phyloP scores from a whole-genome alignment of 2,113 vertebrate species.

The Callocephalon fimbriatum region DNA sequence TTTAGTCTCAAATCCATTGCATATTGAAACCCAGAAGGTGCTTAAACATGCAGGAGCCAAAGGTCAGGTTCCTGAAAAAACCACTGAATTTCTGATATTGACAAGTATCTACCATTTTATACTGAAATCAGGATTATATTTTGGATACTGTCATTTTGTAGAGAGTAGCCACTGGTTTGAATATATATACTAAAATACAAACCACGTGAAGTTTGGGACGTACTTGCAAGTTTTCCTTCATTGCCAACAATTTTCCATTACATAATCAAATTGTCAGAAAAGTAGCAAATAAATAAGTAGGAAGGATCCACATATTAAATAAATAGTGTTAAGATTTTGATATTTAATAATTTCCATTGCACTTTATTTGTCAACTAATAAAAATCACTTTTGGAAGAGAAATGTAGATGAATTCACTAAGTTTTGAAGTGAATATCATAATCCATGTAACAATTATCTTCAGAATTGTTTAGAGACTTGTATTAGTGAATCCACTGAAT shows the following conservation, averaged over 20 bases:
- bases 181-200: neutral
- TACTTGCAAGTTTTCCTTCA: neutral
- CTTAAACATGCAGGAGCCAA: neutral
- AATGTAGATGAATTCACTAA: neutral
- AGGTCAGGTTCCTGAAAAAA: neutral
- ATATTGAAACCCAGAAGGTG: neutral
- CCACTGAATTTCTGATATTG: neutral
- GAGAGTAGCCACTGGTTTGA: neutral
- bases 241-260: neutral
- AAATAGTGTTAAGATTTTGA: neutral
- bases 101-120: neutral
- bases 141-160: neutral
- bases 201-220: neutral
- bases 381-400: neutral
- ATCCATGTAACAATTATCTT: accelerated
- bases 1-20: neutral
- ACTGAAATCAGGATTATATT: neutral
- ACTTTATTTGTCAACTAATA: neutral
- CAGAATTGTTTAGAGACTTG: neutral
- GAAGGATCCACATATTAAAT: neutral
- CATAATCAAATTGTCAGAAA: neutral
- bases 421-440: neutral
- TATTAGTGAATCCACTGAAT: neutral
- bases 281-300: neutral
- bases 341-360: neutral